phyloP scores from a whole-genome alignment of 2,797 vertebrate species.

The Gymnothorax reevesii region DNA sequence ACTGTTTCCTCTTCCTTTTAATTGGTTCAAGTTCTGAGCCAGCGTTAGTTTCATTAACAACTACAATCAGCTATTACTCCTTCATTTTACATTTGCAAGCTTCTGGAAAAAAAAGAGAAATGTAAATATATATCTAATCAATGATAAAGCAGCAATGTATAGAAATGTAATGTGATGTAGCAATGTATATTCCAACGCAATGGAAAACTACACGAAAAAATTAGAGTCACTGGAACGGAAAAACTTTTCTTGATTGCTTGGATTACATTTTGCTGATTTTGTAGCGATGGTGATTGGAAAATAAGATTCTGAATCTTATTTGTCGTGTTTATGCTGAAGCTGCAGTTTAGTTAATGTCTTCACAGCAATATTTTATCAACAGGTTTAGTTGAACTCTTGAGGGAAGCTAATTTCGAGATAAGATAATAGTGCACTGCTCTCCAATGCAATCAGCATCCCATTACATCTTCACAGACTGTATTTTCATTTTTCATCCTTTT shows the following conservation, averaged over 20 bases:
- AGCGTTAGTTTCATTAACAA: conserved; percentile 16
- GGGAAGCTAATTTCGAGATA: background rate
- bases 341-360: background rate
- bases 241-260: background rate
- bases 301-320: background rate
- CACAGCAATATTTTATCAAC: background rate
- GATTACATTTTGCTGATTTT: conserved; percentile 12
- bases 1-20: conserved; percentile 31
- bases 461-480: background rate
- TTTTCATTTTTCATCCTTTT: background rate
- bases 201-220: background rate
- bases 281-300: background rate
- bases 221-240: background rate
- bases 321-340: conserved; percentile 1
- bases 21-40: conserved; percentile 26
- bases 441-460: background rate
- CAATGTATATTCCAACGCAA: background rate
- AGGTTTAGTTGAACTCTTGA: background rate
- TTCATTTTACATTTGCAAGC: conserved; percentile 19
- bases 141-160: too few relatives aligned
- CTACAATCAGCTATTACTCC: conserved; percentile 8
- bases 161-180: too few relatives aligned
- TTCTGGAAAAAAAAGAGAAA: background rate
- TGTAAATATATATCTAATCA: too few relatives aligned
- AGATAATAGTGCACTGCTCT: background rate